Evolutionary conservation across 2,888 invertebrate genomes (phyloP).

Genomic region (Drosophila cognata): DNA sequence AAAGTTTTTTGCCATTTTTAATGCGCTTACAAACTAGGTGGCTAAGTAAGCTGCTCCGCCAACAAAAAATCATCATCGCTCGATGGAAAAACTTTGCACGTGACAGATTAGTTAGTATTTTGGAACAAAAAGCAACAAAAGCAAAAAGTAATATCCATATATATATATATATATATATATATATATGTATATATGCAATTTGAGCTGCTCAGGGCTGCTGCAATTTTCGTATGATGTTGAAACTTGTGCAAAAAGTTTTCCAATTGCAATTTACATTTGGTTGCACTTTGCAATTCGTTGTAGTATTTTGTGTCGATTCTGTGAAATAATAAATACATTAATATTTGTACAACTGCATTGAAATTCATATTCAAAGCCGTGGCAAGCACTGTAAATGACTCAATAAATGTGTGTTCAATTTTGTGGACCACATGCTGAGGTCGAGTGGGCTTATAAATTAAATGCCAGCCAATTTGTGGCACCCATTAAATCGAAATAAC

Average conservation of each 20-base stretch:
- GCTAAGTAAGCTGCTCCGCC: slow-evolving; percentile 18
- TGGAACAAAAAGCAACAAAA: neutral
- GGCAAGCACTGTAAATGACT: slow-evolving; percentile 1
- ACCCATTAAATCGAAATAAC: slow-evolving; percentile 1
- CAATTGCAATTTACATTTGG: slow-evolving; percentile 39
- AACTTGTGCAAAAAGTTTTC: slow-evolving; percentile 41
- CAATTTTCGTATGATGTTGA: slow-evolving; percentile 39
- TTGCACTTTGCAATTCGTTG: neutral
- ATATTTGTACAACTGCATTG: slow-evolving; percentile 6
- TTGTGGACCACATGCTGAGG: neutral
- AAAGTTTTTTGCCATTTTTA: slow-evolving; percentile 68
- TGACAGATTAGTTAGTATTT: slow-evolving; percentile 30
- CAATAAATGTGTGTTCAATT: slow-evolving; percentile 20
- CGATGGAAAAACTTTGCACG: slow-evolving; percentile 20
- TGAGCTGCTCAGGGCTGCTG: slow-evolving; percentile 15
- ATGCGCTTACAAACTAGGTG: slow-evolving; percentile 69
- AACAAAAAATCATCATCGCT: slow-evolving; percentile 5
- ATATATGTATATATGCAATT: neutral
- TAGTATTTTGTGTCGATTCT: slow-evolving; percentile 10
- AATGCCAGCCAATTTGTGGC: slow-evolving; percentile 23
- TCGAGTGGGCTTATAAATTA: slow-evolving; percentile 6
- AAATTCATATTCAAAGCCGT: slow-evolving; percentile 3
- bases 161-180: neutral
- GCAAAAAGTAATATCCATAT: neutral
- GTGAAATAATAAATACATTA: slow-evolving; percentile 19